These are phyloP conservation scores for Actenoides hombroni DNA, from an alignment of 2,113 vertebrate species.

Conservation along the genomic window DNA sequence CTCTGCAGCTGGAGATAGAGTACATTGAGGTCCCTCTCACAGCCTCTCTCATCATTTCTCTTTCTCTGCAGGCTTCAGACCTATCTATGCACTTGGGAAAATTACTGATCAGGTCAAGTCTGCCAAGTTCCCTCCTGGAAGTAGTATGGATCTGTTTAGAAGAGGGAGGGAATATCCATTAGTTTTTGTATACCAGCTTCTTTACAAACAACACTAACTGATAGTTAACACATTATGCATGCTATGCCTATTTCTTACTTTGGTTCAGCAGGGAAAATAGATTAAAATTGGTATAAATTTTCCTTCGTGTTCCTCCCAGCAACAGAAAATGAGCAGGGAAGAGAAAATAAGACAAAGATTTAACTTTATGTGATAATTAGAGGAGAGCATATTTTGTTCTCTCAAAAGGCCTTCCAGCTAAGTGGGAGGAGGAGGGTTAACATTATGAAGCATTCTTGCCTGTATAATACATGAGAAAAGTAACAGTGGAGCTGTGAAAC, in stretches of 20 bases:
- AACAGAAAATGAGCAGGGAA: neutral
- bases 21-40: neutral
- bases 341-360: neutral
- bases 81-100: neutral
- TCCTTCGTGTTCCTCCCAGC: neutral
- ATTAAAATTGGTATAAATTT: neutral
- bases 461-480: neutral
- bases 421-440: neutral
- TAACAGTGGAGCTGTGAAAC: neutral
- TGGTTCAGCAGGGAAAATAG: neutral
- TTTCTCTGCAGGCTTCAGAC: neutral
- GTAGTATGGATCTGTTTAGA: neutral
- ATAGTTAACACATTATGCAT: neutral
- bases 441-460: neutral
- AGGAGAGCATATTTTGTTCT: neutral
- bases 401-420: neutral
- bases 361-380: neutral
- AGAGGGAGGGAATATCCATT: neutral
- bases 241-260: neutral
- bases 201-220: neutral
- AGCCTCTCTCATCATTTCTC: neutral
- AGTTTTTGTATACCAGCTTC: neutral
- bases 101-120: neutral
- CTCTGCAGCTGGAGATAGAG: neutral
- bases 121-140: neutral